phyloP scores from a whole-genome alignment of 2,888 invertebrate genomes.

The Desoria tigrina region DNA sequence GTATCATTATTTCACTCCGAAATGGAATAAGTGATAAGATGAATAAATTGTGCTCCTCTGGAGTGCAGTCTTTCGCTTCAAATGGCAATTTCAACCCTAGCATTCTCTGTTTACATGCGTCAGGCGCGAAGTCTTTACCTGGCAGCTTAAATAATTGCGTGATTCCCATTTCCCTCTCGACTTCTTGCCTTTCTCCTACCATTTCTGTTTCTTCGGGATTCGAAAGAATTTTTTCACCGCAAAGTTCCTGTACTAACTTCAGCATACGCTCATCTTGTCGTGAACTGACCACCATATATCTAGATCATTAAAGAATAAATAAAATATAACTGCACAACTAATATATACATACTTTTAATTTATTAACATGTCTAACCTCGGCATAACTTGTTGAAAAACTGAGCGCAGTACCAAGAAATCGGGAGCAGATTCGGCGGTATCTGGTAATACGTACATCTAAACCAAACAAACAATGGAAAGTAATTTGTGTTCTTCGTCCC shows the following conservation, averaged over 20 bases:
- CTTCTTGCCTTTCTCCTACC: neutral
- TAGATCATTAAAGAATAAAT: conserved; percentile 9
- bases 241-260: conserved; percentile 26
- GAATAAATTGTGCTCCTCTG: conserved; percentile 63
- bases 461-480: conserved; percentile 20
- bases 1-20: conserved; percentile 65
- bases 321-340: neutral
- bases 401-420: conserved; percentile 65
- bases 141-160: conserved; percentile 26
- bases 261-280: conserved; percentile 38
- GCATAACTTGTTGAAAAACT: conserved; percentile 65
- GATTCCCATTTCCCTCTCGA: neutral
- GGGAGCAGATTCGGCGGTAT: conserved; percentile 67
- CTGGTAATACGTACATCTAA: conserved; percentile 68
- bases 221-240: conserved; percentile 25
- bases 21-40: conserved; percentile 68
- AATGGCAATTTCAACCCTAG: conserved; percentile 62
- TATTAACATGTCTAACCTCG: conserved; percentile 57
- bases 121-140: conserved; percentile 54
- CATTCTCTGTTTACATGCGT: conserved; percentile 64
- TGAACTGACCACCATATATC: conserved; percentile 35
- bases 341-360: neutral
- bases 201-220: neutral
- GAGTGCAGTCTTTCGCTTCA: conserved; percentile 62
- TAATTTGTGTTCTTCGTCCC: neutral